Evolutionary conservation across 2,113 vertebrate species (phyloP).

Genomic region (Engystomops pustulosus): DNA sequence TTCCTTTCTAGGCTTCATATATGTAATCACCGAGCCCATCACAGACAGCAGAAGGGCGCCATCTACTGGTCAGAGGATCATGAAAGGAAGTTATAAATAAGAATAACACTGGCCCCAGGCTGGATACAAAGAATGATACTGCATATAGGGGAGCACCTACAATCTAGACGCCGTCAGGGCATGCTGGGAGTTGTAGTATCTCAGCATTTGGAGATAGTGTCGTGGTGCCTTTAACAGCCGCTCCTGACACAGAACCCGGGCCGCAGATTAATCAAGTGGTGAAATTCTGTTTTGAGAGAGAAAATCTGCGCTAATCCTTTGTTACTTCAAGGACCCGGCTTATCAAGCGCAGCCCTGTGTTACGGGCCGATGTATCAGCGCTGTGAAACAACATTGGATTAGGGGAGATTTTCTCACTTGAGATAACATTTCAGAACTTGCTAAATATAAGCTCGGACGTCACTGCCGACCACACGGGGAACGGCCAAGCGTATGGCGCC

Average conservation of each 20-base stretch:
- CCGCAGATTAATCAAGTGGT: neutral
- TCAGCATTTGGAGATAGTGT: neutral
- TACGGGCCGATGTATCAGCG: neutral
- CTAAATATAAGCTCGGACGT: conserved; percentile 21
- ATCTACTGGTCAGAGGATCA: neutral
- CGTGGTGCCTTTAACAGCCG: neutral
- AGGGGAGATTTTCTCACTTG: conserved; percentile 40
- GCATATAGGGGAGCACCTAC: no score
- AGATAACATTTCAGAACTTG: conserved; percentile 35
- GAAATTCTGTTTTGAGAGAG: conserved; percentile 41
- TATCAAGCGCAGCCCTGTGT: conserved; percentile 4
- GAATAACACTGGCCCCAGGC: neutral
- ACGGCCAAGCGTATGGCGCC: neutral
- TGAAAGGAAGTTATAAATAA: neutral
- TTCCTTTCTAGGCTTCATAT: no score
- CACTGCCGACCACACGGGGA: neutral
- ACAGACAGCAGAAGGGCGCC: neutral
- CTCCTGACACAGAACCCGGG: neutral
- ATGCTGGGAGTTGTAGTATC: neutral
- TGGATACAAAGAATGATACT: no score
- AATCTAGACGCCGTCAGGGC: no score
- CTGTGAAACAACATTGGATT: conserved; percentile 34
- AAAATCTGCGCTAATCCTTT: conserved; percentile 27
- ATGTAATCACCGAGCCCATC: no score
- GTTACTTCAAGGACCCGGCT: neutral